Conservation (phyloP, 2,113 vertebrate genomes). For the Leptodactylus fuscus region DNA sequence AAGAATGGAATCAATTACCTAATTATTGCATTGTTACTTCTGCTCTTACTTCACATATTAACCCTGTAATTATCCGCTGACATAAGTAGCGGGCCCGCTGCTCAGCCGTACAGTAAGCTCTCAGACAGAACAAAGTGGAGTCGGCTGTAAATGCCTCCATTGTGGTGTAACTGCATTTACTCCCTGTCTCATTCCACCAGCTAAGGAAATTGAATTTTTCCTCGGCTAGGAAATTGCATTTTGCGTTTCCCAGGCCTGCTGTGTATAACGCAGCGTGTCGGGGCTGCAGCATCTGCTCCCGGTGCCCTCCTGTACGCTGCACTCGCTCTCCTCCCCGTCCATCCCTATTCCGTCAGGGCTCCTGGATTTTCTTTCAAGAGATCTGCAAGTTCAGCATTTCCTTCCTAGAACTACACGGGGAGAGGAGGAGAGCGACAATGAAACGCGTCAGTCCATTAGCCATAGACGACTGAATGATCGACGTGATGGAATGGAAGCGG, state of each 20-base stretch:
- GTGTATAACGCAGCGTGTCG: neutral
- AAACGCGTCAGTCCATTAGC: neutral
- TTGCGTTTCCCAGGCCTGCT: neutral
- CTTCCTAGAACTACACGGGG: neutral
- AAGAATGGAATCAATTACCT: constrained; percentile 33
- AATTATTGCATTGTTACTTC: constrained; percentile 16
- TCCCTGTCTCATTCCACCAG: neutral
- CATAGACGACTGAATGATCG: neutral
- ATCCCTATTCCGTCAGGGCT: neutral
- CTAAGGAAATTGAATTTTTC: neutral
- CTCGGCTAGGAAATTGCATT: neutral
- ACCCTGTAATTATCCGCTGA: constrained; percentile 23
- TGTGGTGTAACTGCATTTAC: neutral
- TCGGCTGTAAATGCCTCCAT: neutral
- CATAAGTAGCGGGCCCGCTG: neutral
- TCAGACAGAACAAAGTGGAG: neutral
- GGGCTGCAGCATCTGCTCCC: no score
- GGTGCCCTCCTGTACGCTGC: neutral
- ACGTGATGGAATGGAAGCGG: neutral
- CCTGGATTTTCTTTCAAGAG: neutral
- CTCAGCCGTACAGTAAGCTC: neutral
- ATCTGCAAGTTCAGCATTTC: constrained; percentile 37
- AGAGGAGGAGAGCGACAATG: neutral
- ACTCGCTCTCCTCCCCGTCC: neutral
- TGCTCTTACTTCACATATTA: neutral